Evolutionary conservation across 1,140 invertebrate species (phyloP).

Genomic region (Zeugodacus cucurbitae): DNA sequence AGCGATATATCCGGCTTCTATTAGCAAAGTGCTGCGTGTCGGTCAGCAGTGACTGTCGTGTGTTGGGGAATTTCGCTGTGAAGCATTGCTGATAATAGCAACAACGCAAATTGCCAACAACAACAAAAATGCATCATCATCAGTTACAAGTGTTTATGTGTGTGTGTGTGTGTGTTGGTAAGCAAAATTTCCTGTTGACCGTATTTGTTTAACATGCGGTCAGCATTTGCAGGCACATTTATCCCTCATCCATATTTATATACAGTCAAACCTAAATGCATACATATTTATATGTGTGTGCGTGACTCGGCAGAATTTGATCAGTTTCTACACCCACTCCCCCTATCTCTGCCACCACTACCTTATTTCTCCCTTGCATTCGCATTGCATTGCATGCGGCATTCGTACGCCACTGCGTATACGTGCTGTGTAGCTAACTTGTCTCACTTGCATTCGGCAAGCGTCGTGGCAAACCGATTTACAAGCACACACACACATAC

Average conservation of each 20-base stretch:
- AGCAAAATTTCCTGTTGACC: constrained; percentile 2
- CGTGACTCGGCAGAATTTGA: background rate
- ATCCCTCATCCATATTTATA: background rate
- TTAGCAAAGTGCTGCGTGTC: background rate
- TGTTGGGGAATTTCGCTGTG: background rate
- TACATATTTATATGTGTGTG: background rate
- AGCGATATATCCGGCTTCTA: background rate
- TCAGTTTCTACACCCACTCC: background rate
- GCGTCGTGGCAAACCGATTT: background rate
- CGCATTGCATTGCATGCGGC: background rate
- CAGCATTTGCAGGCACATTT: background rate
- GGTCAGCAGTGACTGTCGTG: background rate
- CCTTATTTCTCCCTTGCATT: background rate
- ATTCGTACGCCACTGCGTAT: background rate
- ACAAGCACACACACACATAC: background rate
- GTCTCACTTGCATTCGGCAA: background rate
- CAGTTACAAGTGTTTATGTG: background rate
- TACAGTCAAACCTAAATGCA: no score
- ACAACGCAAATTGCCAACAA: background rate
- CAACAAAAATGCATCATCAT: background rate
- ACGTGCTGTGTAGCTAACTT: background rate
- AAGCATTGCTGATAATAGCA: background rate
- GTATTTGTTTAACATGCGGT: constrained; percentile 30
- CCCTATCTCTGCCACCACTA: no score
- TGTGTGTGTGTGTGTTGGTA: background rate